These are phyloP conservation scores for Gasterosteus nipponicus DNA, from an alignment of 2,113 vertebrate species.

Conservation along the genomic window DNA sequence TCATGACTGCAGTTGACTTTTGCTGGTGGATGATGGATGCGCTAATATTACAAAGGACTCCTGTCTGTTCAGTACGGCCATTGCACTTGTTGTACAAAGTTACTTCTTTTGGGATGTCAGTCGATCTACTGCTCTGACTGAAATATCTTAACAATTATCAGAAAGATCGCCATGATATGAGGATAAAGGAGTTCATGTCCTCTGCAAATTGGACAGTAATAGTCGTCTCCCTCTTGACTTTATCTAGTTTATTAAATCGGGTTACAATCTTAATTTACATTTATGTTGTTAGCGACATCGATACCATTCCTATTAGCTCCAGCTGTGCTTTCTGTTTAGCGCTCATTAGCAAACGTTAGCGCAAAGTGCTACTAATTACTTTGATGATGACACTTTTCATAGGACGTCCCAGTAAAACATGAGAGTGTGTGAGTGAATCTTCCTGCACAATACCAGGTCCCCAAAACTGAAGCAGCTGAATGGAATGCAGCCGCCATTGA, in stretches of 20 bases:
- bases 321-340: neutral
- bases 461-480: neutral
- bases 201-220: neutral
- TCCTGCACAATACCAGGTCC: neutral
- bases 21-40: neutral
- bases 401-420: neutral
- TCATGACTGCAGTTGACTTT: neutral
- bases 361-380: neutral
- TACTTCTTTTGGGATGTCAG: neutral
- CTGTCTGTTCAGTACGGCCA: neutral
- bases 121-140: no score
- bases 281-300: neutral
- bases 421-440: neutral
- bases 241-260: neutral
- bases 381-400: neutral
- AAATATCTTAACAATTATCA: neutral
- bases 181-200: neutral
- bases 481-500: neutral
- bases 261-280: neutral
- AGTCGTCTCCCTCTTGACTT: neutral
- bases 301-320: neutral
- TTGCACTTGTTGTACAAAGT: neutral
- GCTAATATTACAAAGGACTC: neutral
- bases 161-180: neutral
- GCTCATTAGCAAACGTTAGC: neutral